Percentiles rank a stretch among this genome's conserved stretches.
Evolutionary conservation across 2,113 vertebrate species (phyloP).

Genomic region (Pelecanus crispus): DNA sequence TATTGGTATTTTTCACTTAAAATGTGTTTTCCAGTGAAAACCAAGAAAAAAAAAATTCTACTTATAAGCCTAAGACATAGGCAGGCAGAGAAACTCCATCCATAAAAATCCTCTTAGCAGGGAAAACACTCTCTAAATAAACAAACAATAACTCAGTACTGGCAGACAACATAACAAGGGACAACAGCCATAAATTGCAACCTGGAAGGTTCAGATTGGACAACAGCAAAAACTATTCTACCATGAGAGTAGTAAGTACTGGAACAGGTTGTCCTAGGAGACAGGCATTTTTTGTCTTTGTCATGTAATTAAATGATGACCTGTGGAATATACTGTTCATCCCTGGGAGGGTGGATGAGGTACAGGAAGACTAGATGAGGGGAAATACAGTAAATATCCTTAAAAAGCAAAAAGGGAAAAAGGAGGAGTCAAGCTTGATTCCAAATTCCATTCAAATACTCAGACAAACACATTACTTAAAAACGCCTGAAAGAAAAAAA

Average conservation of each 20-base stretch:
- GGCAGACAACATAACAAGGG: neutral
- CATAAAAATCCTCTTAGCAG: neutral
- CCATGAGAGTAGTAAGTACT: neutral
- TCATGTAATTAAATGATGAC: neutral
- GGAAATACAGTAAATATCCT: neutral
- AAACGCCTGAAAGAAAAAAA: neutral
- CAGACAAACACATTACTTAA: neutral
- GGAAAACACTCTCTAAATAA: conserved; percentile 10
- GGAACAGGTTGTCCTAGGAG: neutral
- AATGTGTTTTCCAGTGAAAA: neutral
- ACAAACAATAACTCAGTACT: neutral
- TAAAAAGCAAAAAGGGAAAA: neutral
- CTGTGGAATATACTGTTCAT: neutral
- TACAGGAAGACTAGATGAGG: neutral
- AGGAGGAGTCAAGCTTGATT: neutral
- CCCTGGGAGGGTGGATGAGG: neutral
- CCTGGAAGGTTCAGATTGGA: neutral
- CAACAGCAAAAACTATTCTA: neutral
- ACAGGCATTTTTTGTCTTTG: neutral
- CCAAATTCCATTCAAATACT: neutral
- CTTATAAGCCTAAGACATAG: neutral
- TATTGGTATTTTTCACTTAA: neutral
- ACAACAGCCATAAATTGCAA: neutral
- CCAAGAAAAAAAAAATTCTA: neutral
- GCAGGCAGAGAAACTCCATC: neutral